These are phyloP conservation scores for Frankliniella fusca DNA, from an alignment of 2,888 invertebrate species.

Conservation along the genomic window DNA sequence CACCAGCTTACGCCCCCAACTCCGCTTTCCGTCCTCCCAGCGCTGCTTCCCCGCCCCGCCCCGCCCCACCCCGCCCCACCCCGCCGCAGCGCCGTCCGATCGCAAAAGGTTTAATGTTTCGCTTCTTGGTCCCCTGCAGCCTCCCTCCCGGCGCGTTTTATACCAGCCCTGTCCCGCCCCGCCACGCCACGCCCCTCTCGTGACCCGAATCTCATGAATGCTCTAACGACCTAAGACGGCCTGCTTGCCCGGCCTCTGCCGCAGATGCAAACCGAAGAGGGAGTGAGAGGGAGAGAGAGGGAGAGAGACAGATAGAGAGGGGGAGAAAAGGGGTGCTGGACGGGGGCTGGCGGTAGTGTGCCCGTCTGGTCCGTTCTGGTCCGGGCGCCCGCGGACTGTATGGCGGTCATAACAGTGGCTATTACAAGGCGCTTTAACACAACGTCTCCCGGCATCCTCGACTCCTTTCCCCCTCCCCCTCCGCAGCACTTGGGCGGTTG, in stretches of 20 bases:
- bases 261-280: slow-evolving; percentile 12
- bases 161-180: neutral
- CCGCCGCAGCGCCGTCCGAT: neutral
- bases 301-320: too few relatives aligned
- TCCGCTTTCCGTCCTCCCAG: neutral
- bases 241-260: neutral
- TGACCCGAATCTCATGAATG: slow-evolving; percentile 24
- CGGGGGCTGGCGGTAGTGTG: too few relatives aligned
- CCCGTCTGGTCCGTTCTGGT: too few relatives aligned
- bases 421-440: slow-evolving; percentile 2
- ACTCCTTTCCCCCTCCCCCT: neutral
- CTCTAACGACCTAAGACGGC: slow-evolving; percentile 16
- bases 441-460: neutral
- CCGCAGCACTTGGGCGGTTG: neutral
- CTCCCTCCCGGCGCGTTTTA: neutral
- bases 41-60: too few relatives aligned
- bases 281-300: too few relatives aligned
- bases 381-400: neutral
- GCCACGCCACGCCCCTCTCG: neutral
- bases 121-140: neutral
- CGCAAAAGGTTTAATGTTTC: slow-evolving; percentile 23
- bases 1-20: neutral
- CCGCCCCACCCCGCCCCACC: neutral
- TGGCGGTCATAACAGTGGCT: neutral
- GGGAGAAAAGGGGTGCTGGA: too few relatives aligned